Evolutionary conservation across 2,797 vertebrate species (phyloP).

Genomic region (Girardinus metallicus): DNA sequence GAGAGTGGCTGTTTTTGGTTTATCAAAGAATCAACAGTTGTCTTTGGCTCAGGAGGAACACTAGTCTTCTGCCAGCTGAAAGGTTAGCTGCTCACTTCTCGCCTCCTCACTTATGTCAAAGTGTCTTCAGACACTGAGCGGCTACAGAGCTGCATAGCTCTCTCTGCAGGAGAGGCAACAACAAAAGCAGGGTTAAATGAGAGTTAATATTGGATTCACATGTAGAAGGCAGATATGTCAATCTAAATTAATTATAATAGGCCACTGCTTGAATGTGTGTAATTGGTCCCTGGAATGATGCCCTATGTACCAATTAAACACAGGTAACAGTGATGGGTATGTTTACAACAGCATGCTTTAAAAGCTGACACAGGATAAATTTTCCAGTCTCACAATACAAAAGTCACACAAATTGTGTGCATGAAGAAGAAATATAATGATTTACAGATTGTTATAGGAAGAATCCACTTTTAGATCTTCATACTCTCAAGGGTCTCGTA

Average conservation of each 20-base stretch:
- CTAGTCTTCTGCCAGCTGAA: not conserved
- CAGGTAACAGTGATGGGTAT: not conserved
- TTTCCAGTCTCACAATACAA: no score
- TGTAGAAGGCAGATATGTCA: slow-evolving; percentile 3
- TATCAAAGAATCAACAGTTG: not conserved
- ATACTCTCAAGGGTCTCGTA: not conserved
- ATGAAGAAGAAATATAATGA: not conserved
- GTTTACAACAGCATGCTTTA: not conserved
- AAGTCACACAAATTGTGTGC: not conserved
- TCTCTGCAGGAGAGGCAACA: slow-evolving; percentile 4
- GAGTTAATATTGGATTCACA: slow-evolving; percentile 9
- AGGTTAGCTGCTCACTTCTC: not conserved
- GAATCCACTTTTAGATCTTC: not conserved
- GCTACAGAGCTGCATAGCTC: slow-evolving; percentile 3
- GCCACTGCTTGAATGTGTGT: not conserved
- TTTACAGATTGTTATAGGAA: not conserved
- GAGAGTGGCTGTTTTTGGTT: not conserved
- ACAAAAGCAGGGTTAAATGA: not conserved
- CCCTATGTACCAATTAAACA: slow-evolving; percentile 2
- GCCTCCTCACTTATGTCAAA: not conserved
- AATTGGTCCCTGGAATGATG: not conserved
- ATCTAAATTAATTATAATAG: slow-evolving; percentile 14
- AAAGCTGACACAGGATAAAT: not conserved
- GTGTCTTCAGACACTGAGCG: not conserved
- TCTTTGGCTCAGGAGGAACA: not conserved